Conservation (phyloP, 2,113 vertebrate species). For the Chaetops frenatus region DNA sequence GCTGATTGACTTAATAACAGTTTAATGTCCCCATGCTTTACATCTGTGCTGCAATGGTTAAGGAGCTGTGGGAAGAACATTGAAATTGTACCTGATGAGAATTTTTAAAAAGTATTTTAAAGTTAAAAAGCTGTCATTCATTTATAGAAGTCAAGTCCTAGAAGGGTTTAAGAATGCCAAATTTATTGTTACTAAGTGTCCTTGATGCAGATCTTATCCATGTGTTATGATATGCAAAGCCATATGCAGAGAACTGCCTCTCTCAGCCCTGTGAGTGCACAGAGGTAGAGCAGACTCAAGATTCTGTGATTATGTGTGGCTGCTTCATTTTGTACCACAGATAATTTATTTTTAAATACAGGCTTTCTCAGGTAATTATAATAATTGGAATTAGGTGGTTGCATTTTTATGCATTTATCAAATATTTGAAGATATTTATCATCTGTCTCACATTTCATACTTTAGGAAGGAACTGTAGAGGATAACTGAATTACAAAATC, state of each 20-base stretch:
- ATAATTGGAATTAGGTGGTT: background rate
- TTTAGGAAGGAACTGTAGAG: background rate
- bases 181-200: background rate
- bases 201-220: background rate
- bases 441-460: background rate
- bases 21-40: background rate
- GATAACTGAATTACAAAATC: background rate
- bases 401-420: background rate
- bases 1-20: background rate
- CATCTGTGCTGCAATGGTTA: background rate
- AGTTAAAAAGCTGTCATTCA: background rate
- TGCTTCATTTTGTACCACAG: background rate
- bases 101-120: background rate
- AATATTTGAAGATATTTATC: slow-evolving; percentile 6
- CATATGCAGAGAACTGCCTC: background rate
- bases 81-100: background rate
- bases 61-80: background rate
- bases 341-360: background rate
- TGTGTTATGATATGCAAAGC: background rate
- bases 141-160: background rate
- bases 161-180: background rate
- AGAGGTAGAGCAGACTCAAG: background rate
- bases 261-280: background rate
- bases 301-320: background rate
- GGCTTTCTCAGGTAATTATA: background rate